Conservation (phyloP, 2,113 vertebrate genomes). For the Felis catus region DNA sequence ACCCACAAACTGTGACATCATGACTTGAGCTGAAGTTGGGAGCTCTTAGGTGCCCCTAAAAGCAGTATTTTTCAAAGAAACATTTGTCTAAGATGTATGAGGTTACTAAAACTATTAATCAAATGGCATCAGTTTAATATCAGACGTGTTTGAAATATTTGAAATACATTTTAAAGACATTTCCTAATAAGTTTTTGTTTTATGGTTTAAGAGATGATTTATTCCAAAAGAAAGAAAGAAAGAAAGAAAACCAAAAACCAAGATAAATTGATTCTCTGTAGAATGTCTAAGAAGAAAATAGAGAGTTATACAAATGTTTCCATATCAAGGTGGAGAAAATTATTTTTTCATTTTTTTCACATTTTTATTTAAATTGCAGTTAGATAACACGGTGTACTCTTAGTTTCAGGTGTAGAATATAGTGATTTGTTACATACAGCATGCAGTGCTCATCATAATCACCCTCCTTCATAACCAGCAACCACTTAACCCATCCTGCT, state of each 20-base stretch:
- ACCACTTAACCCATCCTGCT: not conserved
- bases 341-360: not conserved
- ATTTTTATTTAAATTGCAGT: not conserved
- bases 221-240: not conserved
- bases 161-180: not conserved
- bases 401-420: not conserved
- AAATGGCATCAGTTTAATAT: not conserved
- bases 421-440: not conserved
- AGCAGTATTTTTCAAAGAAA: not conserved
- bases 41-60: not conserved
- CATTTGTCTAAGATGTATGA: not conserved
- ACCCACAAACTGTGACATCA: no score
- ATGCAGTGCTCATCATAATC: not conserved
- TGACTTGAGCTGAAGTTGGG: no score
- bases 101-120: not conserved
- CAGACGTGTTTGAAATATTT: not conserved
- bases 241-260: not conserved
- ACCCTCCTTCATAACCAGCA: not conserved
- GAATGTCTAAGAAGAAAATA: not conserved
- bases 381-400: not conserved
- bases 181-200: not conserved
- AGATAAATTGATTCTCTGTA: not conserved
- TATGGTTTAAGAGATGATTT: not conserved
- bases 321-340: not conserved
- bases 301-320: not conserved